Base-by-base conservation (phyloP, 2,888 invertebrate species). In the Mycogona germanica region DNA sequence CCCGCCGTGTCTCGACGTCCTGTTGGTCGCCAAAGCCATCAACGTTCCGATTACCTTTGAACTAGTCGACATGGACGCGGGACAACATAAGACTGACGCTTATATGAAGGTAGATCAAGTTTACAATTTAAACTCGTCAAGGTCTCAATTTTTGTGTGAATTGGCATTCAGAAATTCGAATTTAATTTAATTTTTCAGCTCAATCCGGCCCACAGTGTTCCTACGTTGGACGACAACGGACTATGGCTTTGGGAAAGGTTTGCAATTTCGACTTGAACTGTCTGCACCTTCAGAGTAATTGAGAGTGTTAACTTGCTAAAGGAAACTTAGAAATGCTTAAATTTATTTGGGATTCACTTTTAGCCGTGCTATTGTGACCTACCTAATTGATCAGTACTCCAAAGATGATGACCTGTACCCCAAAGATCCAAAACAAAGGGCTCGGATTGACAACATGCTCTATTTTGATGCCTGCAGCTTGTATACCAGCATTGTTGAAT, bases 341-440 rank as follows among this genome's bases (percentile, higher is more conserved):
- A 12, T 35, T 35, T 12, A 12, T 35, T 35, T 35, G 12, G n/a
- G n/a, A n/a, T n/a, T 14, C 17, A 47, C n/a, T 41, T 17, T 5
- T 32, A 51, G 51, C 21, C 51, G 44, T 19, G 51, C 44, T 23
- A 51, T 51, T 7, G 21, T 29, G 9, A 44, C 29, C 2, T 51
- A 51, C 30, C 38, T 51, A 12, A 21, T 44, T 23, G 30, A 51
- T 3, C 26, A 44, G 17, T 51, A 51, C 21, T 42, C 40, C 17
- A 42, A 51, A 23, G 32, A 44, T 7, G 51, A 51, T 21, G 19
- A n/a, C 7, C 17, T 51, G 21, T 51, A 51, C 38, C 51, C 51
- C 2, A 42, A 44, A 19, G 30, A 51, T 29, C 44, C 32, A 9
- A 28, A 51, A 29, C 5, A 28, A 28, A 17, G 51, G 29, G 51